These are phyloP conservation scores for Rhagium mordax DNA, from an alignment of 2,888 invertebrate genomes.

Conservation along the genomic window DNA sequence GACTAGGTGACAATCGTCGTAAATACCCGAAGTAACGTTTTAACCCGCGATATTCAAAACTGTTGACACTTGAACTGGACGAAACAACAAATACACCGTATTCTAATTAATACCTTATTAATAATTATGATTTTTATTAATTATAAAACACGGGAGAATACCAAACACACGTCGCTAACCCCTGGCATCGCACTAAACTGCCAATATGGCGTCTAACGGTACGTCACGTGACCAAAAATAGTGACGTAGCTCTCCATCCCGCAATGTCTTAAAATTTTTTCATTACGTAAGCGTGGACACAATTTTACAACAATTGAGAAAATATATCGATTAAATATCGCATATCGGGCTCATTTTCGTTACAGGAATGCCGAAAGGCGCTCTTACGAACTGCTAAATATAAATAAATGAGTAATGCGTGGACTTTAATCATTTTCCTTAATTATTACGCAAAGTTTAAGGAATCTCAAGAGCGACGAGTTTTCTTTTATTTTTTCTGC, in stretches of 20 bases:
- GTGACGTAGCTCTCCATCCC: slow-evolving; percentile 70
- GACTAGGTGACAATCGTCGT: slow-evolving; percentile 68
- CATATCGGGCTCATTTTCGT: slow-evolving; percentile 23
- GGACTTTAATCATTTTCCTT: not conserved
- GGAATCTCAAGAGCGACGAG: slow-evolving; percentile 8
- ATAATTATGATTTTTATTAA: slow-evolving; percentile 48
- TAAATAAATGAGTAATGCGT: not conserved
- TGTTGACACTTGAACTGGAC: slow-evolving; percentile 51
- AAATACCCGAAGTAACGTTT: slow-evolving; percentile 68
- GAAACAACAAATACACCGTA: slow-evolving; percentile 40
- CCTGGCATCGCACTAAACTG: slow-evolving; percentile 72
- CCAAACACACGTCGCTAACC: slow-evolving; percentile 70
- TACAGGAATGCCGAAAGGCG: not conserved
- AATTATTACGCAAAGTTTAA: slow-evolving; percentile 16
- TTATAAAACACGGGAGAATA: slow-evolving; percentile 52
- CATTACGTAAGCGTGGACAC: slow-evolving; percentile 67
- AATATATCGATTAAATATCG: slow-evolving; percentile 45
- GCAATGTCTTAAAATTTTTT: slow-evolving; percentile 67
- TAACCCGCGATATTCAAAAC: slow-evolving; percentile 69
- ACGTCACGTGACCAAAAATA: slow-evolving; percentile 74
- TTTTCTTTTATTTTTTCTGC: slow-evolving; percentile 13
- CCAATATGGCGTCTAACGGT: slow-evolving; percentile 75
- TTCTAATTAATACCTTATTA: slow-evolving; percentile 38
- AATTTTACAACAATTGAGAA: slow-evolving; percentile 58
- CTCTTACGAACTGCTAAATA: slow-evolving; percentile 9